phyloP scores from a whole-genome alignment of 2,113 vertebrate species.

The Lutjanus erythropterus region DNA sequence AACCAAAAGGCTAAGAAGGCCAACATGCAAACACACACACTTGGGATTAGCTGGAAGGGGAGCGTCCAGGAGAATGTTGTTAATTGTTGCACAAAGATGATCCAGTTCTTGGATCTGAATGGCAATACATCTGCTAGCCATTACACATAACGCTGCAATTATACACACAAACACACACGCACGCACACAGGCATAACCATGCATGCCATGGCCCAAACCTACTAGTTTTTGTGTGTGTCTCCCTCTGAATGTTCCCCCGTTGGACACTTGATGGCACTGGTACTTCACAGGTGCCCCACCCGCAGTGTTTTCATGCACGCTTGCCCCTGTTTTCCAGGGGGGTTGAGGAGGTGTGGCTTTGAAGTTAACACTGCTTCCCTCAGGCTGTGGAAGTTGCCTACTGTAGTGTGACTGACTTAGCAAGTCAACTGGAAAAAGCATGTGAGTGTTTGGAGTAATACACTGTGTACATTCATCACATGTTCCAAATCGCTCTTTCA shows the following conservation, averaged over 20 bases:
- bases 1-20: conserved; percentile 65
- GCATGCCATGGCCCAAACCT: conserved; percentile 23
- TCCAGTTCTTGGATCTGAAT: conserved; percentile 53
- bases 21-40: conserved; percentile 40
- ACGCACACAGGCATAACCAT: conserved; percentile 16
- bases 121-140: conserved; percentile 71
- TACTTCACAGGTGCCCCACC: conserved; percentile 58
- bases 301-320: conserved; percentile 63
- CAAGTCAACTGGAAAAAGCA: conserved; percentile 68
- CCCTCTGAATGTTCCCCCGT: conserved; percentile 15
- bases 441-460: conserved; percentile 50
- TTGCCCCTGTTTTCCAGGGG: conserved; percentile 65
- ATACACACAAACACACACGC: conserved; percentile 21
- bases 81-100: conserved; percentile 61
- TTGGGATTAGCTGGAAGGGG: conserved; percentile 44
- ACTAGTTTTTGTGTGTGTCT: neutral
- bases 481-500: conserved; percentile 15
- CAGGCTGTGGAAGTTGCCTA: conserved; percentile 79
- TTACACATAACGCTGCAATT: conserved; percentile 61
- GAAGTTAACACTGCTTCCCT: conserved; percentile 74
- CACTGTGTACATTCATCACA: conserved; percentile 72
- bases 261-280: conserved; percentile 78
- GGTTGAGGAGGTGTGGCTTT: conserved; percentile 62
- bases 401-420: conserved; percentile 72
- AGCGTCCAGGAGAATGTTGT: conserved; percentile 40